Evolutionary conservation across 2,888 invertebrate genomes (phyloP), one percentile per base, ranked within the genome.

Genomic region (Cryptophagus acutangulus): DNA sequence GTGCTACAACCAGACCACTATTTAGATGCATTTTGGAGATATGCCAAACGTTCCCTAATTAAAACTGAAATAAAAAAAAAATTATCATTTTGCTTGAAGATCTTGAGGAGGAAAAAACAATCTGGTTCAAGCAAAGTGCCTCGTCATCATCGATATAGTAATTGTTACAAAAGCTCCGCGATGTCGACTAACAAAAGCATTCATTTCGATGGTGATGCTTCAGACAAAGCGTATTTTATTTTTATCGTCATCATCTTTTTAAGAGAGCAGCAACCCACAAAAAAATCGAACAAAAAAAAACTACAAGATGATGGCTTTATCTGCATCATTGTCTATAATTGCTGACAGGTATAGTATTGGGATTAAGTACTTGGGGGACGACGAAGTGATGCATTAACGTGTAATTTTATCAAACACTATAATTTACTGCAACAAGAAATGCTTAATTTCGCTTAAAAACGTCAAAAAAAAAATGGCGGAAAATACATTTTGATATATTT

Each of bases 251-350:
- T 47, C 44, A 47, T 47, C 41, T 41, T 33, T 33, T 16, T 33
- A 15, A n/a, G n/a, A n/a, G n/a, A n/a, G 18, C 31, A 33, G 34
- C 26, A 10, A 10, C 5, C 12, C 5, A 12, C 12, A 6, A n/a
- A 12, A 10, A n/a, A 12, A 8, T 29, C 9, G 30, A 29, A n/a
- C 9, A n/a, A n/a, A 29, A 17, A 35, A 12, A 9, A 35, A 35
- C 17, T 6, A 44, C n/a, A 46, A 37, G 35, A 47, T 55, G 53
- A 55, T 53, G 55, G 53, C 55, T 55, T 44, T 52, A 55, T 54
- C 54, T 54, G 43, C 48, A 51, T 52, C 53, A 43, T 41, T 39
- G 38, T 36, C 41, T 43, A 46, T 53, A 53, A 55, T 53, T 55
- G 55, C 51, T 55, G 55, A 53, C 53, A 53, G 55, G 50, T 48